These are phyloP conservation scores for Daubentonia madagascariensis DNA, from an alignment of 2,113 vertebrate species.

Conservation along the genomic window DNA sequence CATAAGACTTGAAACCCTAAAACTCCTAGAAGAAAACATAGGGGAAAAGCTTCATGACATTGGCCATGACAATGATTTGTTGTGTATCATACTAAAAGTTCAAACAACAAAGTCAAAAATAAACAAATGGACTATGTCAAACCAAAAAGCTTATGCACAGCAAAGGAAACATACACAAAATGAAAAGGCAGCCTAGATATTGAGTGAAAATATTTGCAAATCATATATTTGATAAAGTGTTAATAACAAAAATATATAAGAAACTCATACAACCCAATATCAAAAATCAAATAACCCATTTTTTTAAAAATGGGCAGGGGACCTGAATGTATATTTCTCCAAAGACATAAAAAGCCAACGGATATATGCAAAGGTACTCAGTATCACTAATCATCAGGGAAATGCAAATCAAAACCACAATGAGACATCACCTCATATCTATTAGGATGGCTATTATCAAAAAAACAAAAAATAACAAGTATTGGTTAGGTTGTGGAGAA, in stretches of 20 bases:
- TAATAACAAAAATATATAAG: not conserved
- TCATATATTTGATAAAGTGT: not conserved
- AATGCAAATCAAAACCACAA: not conserved
- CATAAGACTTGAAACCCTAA: not conserved
- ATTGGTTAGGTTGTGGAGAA: not conserved
- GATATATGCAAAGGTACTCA: not conserved
- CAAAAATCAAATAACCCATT: not conserved
- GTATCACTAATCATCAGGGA: not conserved
- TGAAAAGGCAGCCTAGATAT: not conserved
- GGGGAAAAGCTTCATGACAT: not conserved
- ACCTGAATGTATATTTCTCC: not conserved
- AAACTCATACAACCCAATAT: not conserved
- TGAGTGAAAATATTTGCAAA: not conserved
- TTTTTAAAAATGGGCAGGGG: not conserved
- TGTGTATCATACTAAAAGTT: not conserved
- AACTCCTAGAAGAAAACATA: not conserved
- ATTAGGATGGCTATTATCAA: not conserved
- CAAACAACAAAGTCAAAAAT: not conserved
- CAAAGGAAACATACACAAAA: not conserved
- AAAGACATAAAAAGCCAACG: not conserved
- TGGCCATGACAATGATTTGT: not conserved
- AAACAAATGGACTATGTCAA: not conserved
- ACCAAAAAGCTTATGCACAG: not conserved
- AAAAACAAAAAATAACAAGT: not conserved
- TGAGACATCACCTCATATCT: not conserved